phyloP scores from a whole-genome alignment of 2,888 invertebrate species.

The Oligia latruncula region DNA sequence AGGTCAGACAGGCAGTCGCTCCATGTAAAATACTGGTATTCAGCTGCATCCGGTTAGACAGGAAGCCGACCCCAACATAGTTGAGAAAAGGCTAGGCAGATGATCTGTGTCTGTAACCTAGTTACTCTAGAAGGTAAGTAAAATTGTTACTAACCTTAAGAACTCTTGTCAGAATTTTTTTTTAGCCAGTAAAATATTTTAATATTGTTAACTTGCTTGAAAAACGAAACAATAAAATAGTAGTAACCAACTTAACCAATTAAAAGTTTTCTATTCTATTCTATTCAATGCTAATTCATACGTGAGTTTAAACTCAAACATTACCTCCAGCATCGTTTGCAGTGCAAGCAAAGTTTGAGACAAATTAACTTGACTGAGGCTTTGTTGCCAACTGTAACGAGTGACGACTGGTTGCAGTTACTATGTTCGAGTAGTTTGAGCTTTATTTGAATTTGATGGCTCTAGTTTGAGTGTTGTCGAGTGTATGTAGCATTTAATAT shows the following conservation, averaged over 20 bases:
- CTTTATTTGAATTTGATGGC: slow-evolving; percentile 21
- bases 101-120: too few relatives aligned
- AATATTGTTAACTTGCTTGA: slow-evolving; percentile 13
- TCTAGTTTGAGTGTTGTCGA: background rate
- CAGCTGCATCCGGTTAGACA: too few relatives aligned
- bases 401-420: background rate
- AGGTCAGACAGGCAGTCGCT: too few relatives aligned
- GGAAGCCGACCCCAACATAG: too few relatives aligned
- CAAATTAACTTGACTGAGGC: slow-evolving; percentile 34
- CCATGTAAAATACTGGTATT: too few relatives aligned
- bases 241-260: background rate
- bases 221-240: slow-evolving; percentile 2
- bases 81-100: too few relatives aligned
- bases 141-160: too few relatives aligned
- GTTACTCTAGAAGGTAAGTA: too few relatives aligned
- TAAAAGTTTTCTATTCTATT: too few relatives aligned
- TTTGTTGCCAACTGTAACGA: slow-evolving; percentile 26
- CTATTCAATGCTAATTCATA: background rate
- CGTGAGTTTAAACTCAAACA: background rate
- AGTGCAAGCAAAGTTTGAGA: slow-evolving; percentile 12
- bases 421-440: slow-evolving; percentile 13
- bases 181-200: slow-evolving; percentile 23
- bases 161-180: too few relatives aligned
- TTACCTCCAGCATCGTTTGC: background rate
- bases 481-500: background rate